These are phyloP conservation scores for Hypothenemus hampei DNA, from an alignment of 1,140 invertebrate genomes.

Conservation along the genomic window DNA sequence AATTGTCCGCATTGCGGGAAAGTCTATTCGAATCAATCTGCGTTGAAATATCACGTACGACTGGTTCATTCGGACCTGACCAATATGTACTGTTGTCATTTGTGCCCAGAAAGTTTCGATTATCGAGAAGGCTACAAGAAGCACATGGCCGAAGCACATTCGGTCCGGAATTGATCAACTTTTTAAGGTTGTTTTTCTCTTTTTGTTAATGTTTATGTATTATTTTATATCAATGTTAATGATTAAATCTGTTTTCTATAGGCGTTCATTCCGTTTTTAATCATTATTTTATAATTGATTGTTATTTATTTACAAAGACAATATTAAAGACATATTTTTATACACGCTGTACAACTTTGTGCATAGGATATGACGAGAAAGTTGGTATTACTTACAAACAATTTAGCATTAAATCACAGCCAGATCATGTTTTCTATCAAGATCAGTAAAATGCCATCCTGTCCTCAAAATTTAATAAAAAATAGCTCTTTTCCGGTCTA, in stretches of 20 bases:
- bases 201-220: slow-evolving; percentile 22
- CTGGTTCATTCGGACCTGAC: slow-evolving; percentile 62
- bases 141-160: slow-evolving; percentile 60
- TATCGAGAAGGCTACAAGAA: slow-evolving; percentile 60
- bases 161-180: slow-evolving; percentile 51
- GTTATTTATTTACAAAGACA: no score
- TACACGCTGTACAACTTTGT: no score
- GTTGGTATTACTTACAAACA: no score
- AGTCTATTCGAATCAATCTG: slow-evolving; percentile 55
- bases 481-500: no score
- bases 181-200: slow-evolving; percentile 8
- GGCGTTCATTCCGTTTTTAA: no score
- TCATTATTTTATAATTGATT: no score
- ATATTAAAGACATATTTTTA: no score
- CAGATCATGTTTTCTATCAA: no score
- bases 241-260: slow-evolving; percentile 18
- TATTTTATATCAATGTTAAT: slow-evolving; percentile 26
- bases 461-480: no score
- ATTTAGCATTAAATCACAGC: no score
- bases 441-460: no score
- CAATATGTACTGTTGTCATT: slow-evolving; percentile 59
- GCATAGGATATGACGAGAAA: no score
- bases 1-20: slow-evolving; percentile 63
- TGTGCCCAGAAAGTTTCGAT: slow-evolving; percentile 59
- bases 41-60: slow-evolving; percentile 63